Evolutionary conservation across 2,888 invertebrate genomes (phyloP), one percentile per base, ranked within the genome.

Genomic region (Dinocampus coccinellae): DNA sequence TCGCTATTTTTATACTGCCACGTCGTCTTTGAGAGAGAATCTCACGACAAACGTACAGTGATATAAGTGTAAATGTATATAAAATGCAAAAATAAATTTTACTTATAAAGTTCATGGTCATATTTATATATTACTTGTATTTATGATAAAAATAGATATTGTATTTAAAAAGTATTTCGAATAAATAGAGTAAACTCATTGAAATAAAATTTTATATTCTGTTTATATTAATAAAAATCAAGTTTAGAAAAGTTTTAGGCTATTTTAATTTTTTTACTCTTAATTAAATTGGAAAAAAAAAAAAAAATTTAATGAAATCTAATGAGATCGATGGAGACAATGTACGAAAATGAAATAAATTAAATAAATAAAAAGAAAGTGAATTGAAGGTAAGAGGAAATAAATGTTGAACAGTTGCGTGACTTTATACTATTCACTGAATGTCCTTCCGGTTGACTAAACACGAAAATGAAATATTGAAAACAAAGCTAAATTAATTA

Each of bases 1-100:
- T 60, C 34, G 67, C 62, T 72, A 72, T 72, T 72, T 72, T 72
- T 67, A 72, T 29, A 55, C 60, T 66, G 53, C 34, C 60, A 47
- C 65, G 39, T 61, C 70, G 58, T 61, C 61, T 55, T 55, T 10
- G 16, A 7, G 47, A 16, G 47, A 55, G 55, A 55, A 39, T 53
- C 42, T 13, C 61, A 10, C 55, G 53, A 36, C 36, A 16, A 20
- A 3, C 47, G 16, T 47, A 47, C 16, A 47, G 20, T 47, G 47
- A 3, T 47, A 47, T 47, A 47, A 47, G 47, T 47, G 6, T 55
- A 55, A 55, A 55, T 26, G 55, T 26, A 26, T 22, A 55, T 26
- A 22, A 55, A 24, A 55, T 55, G 3, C 24, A 26, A 55, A 26
- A 55, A 55, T 55, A 55, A 55, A 55, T 55, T 55, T 55, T 47